Evolutionary conservation across 2,113 vertebrate genomes (phyloP).

Genomic region (Paralichthys olivaceus): DNA sequence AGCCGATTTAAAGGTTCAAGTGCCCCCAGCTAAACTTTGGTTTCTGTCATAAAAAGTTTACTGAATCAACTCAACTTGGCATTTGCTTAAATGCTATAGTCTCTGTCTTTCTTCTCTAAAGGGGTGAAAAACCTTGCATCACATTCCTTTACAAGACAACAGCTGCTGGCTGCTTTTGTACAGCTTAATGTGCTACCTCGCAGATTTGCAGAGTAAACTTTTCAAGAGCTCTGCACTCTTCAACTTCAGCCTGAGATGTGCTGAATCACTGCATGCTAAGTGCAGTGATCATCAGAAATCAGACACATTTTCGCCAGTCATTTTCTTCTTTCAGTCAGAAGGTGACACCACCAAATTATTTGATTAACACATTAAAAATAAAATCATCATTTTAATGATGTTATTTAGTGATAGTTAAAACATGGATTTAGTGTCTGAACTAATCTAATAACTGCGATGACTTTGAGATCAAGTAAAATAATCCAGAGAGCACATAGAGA

Average conservation of each 20-base stretch:
- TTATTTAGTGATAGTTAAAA: slow-evolving; percentile 1
- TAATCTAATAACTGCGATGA: no score
- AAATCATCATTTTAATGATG: not conserved
- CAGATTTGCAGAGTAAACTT: slow-evolving; percentile 47
- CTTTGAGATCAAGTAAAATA: not conserved
- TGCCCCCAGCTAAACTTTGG: slow-evolving; percentile 47
- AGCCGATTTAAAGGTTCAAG: not conserved
- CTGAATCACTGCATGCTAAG: slow-evolving; percentile 45
- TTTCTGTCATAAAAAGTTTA: slow-evolving; percentile 33
- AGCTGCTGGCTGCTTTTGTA: slow-evolving; percentile 42
- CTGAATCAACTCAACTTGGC: slow-evolving; percentile 61
- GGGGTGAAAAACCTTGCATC: slow-evolving; percentile 10
- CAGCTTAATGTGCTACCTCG: slow-evolving; percentile 38
- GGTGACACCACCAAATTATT: slow-evolving; percentile 16
- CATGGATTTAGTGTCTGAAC: not conserved
- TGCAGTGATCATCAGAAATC: slow-evolving; percentile 43
- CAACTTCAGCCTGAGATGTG: slow-evolving; percentile 21
- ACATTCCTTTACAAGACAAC: slow-evolving; percentile 37
- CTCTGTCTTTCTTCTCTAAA: slow-evolving; percentile 14
- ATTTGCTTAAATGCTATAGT: slow-evolving; percentile 44
- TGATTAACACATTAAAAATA: slow-evolving; percentile 31
- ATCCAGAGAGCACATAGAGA: not conserved
- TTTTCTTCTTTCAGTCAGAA: not conserved
- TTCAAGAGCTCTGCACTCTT: slow-evolving; percentile 27
- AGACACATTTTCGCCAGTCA: slow-evolving; percentile 1